Conservation (phyloP, 2,113 vertebrate genomes). For the Siphamia tubifer region DNA sequence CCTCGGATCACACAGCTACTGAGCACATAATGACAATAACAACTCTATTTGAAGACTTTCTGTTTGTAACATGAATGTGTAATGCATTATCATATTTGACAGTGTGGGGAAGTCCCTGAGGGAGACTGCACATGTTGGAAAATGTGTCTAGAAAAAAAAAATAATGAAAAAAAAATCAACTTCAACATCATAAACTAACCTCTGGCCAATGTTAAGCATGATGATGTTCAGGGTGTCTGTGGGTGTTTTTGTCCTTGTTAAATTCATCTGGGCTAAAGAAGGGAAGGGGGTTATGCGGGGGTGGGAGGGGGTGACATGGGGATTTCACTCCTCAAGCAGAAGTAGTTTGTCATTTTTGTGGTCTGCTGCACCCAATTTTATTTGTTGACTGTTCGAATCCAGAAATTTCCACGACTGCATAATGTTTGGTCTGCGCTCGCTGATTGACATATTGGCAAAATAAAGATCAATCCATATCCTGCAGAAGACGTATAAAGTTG, state of each 20-base stretch:
- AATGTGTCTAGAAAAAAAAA: too few relatives aligned
- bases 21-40: too few relatives aligned
- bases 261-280: conserved; percentile 12
- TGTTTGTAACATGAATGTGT: too few relatives aligned
- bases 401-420: neutral
- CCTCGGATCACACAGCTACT: too few relatives aligned
- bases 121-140: too few relatives aligned
- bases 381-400: conserved; percentile 48
- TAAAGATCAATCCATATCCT: conserved; percentile 7
- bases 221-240: conserved; percentile 12
- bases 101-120: too few relatives aligned
- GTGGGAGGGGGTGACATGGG: neutral
- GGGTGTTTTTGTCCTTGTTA: conserved; percentile 31
- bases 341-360: conserved; percentile 61
- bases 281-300: too few relatives aligned
- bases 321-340: conserved; percentile 18
- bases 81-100: too few relatives aligned
- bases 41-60: too few relatives aligned
- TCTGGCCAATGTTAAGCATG: conserved; percentile 20
- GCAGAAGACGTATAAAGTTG: neutral
- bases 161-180: too few relatives aligned
- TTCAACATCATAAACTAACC: neutral
- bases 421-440: neutral
- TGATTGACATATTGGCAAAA: neutral
- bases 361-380: conserved; percentile 39